phyloP scores from a whole-genome alignment of 1,140 invertebrate species.

The Pentalonia nigronervosa region DNA sequence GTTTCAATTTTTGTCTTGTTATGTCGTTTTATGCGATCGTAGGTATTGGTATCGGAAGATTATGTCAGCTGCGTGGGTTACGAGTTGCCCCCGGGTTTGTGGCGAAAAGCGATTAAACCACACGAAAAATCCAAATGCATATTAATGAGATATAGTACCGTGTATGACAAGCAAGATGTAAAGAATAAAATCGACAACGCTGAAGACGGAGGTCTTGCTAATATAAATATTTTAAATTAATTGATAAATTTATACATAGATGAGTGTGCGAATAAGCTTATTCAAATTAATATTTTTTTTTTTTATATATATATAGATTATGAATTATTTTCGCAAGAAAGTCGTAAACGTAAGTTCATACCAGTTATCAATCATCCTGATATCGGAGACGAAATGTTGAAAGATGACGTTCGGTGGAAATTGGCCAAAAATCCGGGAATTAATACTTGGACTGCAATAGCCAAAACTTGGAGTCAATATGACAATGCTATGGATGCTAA shows the following conservation, averaged over 20 bases:
- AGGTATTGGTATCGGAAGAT: conserved; percentile 51
- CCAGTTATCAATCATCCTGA: conserved; percentile 51
- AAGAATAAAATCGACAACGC: background rate
- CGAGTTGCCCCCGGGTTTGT: conserved; percentile 37
- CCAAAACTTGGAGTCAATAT: conserved; percentile 56
- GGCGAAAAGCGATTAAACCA: conserved; percentile 49
- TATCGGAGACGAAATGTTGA: conserved; percentile 53
- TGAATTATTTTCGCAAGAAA: conserved; percentile 41
- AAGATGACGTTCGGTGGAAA: conserved; percentile 55
- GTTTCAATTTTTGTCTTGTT: background rate
- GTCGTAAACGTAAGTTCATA: conserved; percentile 50
- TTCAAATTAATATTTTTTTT: background rate
- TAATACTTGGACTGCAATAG: conserved; percentile 51
- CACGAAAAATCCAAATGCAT: conserved; percentile 48
- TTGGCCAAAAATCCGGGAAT: conserved; percentile 51
- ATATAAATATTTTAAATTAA: background rate
- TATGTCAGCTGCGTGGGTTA: conserved; percentile 48
- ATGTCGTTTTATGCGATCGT: background rate
- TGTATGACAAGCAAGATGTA: conserved; percentile 22
- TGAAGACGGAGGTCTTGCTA: conserved; percentile 30
- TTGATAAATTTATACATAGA: background rate
- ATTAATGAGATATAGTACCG: conserved; percentile 44
- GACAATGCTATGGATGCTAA: conserved; percentile 56
- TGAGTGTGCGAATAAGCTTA: background rate
- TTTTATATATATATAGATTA: conserved; percentile 48